Conservation (phyloP, 2,888 invertebrate species). For the Gari tellinella region DNA sequence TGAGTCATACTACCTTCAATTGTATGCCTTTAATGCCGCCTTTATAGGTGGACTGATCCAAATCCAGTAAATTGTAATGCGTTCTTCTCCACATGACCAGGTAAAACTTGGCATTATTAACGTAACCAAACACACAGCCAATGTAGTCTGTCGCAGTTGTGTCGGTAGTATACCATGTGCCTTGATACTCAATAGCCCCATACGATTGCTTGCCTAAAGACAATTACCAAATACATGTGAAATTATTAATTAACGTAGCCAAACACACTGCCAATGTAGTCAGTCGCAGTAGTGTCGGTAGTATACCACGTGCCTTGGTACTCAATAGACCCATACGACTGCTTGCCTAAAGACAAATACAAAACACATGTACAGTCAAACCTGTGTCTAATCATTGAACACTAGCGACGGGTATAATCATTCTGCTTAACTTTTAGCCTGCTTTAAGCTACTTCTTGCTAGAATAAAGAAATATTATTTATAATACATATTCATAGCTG, state of each 20-base stretch:
- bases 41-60: conserved; percentile 40
- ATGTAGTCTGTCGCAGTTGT: conserved; percentile 61
- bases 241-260: conserved; percentile 77
- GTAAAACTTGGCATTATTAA: conserved; percentile 73
- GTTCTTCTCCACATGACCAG: conserved; percentile 67
- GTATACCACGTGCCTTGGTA: conserved; percentile 72
- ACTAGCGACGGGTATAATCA: too few relatives aligned
- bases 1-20: conserved; percentile 63
- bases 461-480: too few relatives aligned
- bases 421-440: too few relatives aligned
- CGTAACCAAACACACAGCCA: conserved; percentile 76
- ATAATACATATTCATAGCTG: too few relatives aligned
- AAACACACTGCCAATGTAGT: conserved; percentile 77
- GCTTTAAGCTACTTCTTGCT: too few relatives aligned
- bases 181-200: conserved; percentile 70
- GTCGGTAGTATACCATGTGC: conserved; percentile 69
- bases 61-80: conserved; percentile 65
- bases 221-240: too few relatives aligned
- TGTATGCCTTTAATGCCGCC: conserved; percentile 71
- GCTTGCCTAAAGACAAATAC: conserved; percentile 63
- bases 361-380: too few relatives aligned
- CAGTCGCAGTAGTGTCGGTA: conserved; percentile 62
- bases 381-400: too few relatives aligned
- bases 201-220: conserved; percentile 62
- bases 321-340: conserved; percentile 70